Base-by-base conservation (phyloP, 2,797 vertebrate species). In the Danio choprae region DNA sequence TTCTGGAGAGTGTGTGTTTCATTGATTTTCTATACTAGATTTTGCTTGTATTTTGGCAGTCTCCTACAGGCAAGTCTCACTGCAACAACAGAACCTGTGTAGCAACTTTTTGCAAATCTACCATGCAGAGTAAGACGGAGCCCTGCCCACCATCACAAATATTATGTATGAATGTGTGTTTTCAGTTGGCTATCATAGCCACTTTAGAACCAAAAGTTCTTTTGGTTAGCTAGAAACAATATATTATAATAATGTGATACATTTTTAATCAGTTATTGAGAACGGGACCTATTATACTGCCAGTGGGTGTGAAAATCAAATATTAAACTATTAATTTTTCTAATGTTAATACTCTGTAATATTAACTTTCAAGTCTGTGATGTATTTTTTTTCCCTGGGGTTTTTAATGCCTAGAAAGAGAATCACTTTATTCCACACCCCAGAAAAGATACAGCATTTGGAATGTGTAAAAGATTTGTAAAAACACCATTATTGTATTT, bases 11-110 rank as follows among this genome's bases (percentile, higher is more conserved):
- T 69, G 60, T 64, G 13, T 79, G 59, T 73, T 43, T 71, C 46
- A 81, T 71, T 85, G 81, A 85, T 85, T 83, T 81, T 59, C 74
- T 63, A 44, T 60, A 50, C 46, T 53, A 79, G 70, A 67, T 79
- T 74, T 53, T 71, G 78, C 64, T 74, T 84, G 69, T 44, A 62
- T 62, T 74, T 76, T 48, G 74, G n/a, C 69, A 41, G 22, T 67
- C 53, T 70, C 64, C 36, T 48, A 70, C 70, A 83, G 79, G 22
- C 44, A 69, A 76, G 72, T 74, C 62, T 73, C 67, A 9, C 56
- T 86, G 73, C 80, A 77, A 75, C 80, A 46, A 72, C 51, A 40
- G 13, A 84, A 71, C 43, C 64, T 71, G 38, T 77, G 74, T 77
- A 82, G 71, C 67, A 79, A 56, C 76, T 60, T 62, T 44, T 72